Base-by-base conservation (phyloP, 92 coral and sea anemone species). In the Porites rus region DNA sequence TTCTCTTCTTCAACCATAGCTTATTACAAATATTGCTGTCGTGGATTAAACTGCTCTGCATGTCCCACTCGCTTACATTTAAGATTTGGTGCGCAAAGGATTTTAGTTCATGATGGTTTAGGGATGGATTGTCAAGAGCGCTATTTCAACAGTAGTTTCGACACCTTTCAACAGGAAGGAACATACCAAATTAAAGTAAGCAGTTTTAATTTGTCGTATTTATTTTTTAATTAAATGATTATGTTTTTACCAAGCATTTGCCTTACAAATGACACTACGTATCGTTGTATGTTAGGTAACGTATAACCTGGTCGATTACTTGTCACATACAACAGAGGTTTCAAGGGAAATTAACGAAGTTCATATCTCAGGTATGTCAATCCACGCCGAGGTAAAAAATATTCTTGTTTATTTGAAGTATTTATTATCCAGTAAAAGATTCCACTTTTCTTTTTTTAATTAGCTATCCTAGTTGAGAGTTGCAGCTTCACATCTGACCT, bases 21-120 rank as follows among this genome's bases (percentile, higher is more conserved):
- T 2, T 51, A 69, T 2, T 89, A 92, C 87, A 92, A 74, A 72
- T 86, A 88, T 76, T 93, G 96, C 53, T 93, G 88, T 60, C 94
- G 87, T 17, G 96, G 96, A 12, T 84, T 82, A 8, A 73, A 91
- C 72, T 93, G 92, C 43, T 92, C 96, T 2, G 78, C n/a, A 14
- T 92, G 96, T 66, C 88, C 91, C 0, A 72, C 78, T 77, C 70
- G 72, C 52, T 77, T 94, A 10, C 52, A 72, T 66, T 80, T 94
- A 9, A 68, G 72, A 54, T 68, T 91, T 18, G 88, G 83, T 12
- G 86, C 65, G 53, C 72, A 66, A 18, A 31, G 66, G 8, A 70
- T 93, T 70, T 60, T 87, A 31, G 93, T 94, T 13, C 89, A 94
- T 69, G 69, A 71, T 10, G 56, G 84, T 19, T 81, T 94, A 20